Conservation (phyloP, 2,113 vertebrate species). For the Albula goreensis region DNA sequence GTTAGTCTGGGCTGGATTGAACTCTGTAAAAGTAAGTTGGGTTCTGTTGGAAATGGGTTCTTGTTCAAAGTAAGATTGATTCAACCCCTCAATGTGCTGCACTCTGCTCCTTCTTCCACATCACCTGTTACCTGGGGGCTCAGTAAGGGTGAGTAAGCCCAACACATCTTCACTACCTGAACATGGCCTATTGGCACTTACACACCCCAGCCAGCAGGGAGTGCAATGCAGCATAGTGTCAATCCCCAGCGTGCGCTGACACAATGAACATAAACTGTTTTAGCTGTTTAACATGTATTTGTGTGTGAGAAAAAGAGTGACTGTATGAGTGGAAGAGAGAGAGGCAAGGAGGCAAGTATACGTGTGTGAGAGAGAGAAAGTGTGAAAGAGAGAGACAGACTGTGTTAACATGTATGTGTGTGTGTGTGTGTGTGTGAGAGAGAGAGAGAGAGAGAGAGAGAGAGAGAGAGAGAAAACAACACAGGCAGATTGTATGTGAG, state of each 20-base stretch:
- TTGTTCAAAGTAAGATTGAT: not conserved
- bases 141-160: not conserved
- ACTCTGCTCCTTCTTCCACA: not conserved
- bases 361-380: constrained; percentile 26
- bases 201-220: constrained; percentile 63
- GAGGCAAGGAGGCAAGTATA: constrained; percentile 12
- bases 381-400: constrained; percentile 19
- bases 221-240: constrained; percentile 59
- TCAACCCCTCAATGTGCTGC: not conserved
- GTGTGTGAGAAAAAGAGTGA: not conserved
- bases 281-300: not conserved
- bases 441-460: constrained; percentile 11
- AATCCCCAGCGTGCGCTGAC: constrained; percentile 26
- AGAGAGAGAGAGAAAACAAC: not conserved
- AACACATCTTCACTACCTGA: constrained; percentile 64
- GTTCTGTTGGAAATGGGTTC: not conserved
- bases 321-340: not conserved
- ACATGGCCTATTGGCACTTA: constrained; percentile 74
- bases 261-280: constrained; percentile 32
- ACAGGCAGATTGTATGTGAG: constrained; percentile 32
- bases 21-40: not conserved
- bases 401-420: too few species aligned
- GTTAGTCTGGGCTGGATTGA: not conserved
- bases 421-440: constrained; percentile 6
- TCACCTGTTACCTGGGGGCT: not conserved